Base-by-base conservation (phyloP, 2,888 invertebrate genomes). In the Drosophila subsilvestris region DNA sequence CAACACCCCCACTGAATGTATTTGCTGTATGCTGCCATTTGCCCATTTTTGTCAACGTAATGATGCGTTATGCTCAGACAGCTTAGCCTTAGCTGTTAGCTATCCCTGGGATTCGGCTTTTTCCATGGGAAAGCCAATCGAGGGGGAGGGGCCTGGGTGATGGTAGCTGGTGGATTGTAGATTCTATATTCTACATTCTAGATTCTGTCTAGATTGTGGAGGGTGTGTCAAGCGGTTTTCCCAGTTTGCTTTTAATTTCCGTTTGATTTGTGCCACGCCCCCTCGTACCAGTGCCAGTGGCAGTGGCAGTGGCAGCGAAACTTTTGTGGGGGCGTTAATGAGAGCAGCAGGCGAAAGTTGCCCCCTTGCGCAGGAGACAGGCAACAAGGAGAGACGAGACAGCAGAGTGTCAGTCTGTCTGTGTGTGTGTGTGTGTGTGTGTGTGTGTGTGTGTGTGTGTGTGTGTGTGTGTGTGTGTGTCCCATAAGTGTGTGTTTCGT, bases 51-150 rank as follows among this genome's bases (percentile, higher is more conserved):
- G 80, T 80, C 75, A 67, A 78, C 72, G 78, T 82, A 82, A 82
- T 82, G 86, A 82, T 78, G 80, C 86, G 86, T 83, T 80, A 75
- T 76, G 75, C 83, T 83, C 68, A 74, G 72, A 73, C 73, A 71
- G 72, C 72, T 70, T 67, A 68, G 2, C 29, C 10, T 22, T 22
- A 22, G 22, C 22, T 22, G 22, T 22, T 22, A 29, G n/a, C 37
- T n/a, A 2, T 37, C n/a, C 37, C 37, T 4, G 32, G 58, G 29
- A 55, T 68, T 68, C 58, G 76, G 20, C 20, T 22, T 17, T 48
- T 51, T 14, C 37, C 60, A 18, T 25, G 44, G 37, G 7, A 8
- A 9, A 2, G 4, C 18, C 9, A 3, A 9, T 9, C 3, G 20
- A 20, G 22, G 22, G 22, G 22, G 22, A 22, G 22, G 22, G 22